phyloP scores from a whole-genome alignment of 2,888 invertebrate genomes.

The Lumbricus terrestris region DNA sequence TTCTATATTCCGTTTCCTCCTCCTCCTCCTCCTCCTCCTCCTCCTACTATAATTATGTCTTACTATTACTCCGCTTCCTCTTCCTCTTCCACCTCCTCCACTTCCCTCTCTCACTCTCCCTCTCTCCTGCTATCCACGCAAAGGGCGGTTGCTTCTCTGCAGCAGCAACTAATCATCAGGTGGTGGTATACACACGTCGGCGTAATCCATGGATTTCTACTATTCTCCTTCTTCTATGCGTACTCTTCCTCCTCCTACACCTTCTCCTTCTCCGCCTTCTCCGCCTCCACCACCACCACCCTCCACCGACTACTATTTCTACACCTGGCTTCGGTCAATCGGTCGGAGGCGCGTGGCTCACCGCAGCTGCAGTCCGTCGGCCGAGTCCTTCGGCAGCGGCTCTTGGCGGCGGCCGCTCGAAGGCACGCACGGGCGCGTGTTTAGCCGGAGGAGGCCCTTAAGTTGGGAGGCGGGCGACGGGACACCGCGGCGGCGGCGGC shows the following conservation, averaged over 20 bases:
- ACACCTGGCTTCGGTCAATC: background rate
- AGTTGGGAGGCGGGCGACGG: background rate
- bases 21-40: background rate
- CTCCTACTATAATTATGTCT: background rate
- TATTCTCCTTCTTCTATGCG: background rate
- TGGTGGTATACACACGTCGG: background rate
- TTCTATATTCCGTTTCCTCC: background rate
- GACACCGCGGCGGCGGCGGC: background rate
- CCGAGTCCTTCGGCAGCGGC: background rate
- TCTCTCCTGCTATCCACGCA: background rate
- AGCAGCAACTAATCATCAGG: constrained; percentile 3
- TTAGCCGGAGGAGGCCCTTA: background rate
- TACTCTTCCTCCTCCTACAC: too few relatives aligned
- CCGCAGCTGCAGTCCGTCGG: background rate
- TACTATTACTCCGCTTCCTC: background rate
- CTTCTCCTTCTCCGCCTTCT: too few relatives aligned
- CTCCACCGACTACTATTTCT: too few relatives aligned
- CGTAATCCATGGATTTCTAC: background rate
- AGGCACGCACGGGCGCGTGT: background rate
- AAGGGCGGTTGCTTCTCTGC: background rate
- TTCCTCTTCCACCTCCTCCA: background rate
- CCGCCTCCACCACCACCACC: too few relatives aligned
- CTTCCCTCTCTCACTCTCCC: background rate
- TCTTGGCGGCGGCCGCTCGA: background rate
- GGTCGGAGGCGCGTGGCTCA: background rate